Base-by-base conservation (phyloP, 1,140 invertebrate species). In the Mizuhopecten yessoensis region DNA sequence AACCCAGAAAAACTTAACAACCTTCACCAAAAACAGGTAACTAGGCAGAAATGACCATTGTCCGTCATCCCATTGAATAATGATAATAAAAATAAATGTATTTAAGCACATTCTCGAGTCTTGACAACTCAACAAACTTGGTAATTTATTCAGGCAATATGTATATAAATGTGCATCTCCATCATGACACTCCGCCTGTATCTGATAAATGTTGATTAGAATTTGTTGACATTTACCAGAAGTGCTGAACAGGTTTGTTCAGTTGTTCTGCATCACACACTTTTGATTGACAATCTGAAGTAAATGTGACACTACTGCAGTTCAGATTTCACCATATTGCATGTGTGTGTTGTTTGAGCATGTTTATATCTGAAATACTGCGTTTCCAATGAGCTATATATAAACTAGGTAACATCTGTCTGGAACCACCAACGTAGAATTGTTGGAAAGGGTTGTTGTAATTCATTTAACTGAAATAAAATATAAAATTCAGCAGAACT, bases 1-100 rank as follows among this genome's bases (percentile, higher is more conserved):
- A n/a, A 75, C 23, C n/a, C 57, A 75, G 57, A 75, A 75, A 75
- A 75, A 75, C 9, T 75, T n/a, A 75, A 75, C 57, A 75, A 75
- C 57, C 29, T 5, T n/a, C 57, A 75, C 17, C 57, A 75, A 75
- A 75, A 75, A 75, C 57, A 75, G 57, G 57, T 75, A 75, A 75
- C 5, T 39, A 39, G 13, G 36, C 5, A 39, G 13, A 39, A 39
- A 39, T 39, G 36, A 3, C 45, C 45, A 57, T 57, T 57, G 3
- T n/a, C n/a, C n/a, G n/a, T n/a, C n/a, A n/a, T n/a, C n/a, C n/a
- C n/a, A n/a, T n/a, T n/a, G n/a, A n/a, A n/a, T n/a, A n/a, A n/a
- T n/a, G n/a, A n/a, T n/a, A n/a, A n/a, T n/a, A n/a, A n/a, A n/a
- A n/a, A n/a, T n/a, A n/a, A n/a, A n/a, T n/a, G n/a, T n/a, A n/a